Evolutionary conservation across 2,113 vertebrate genomes (phyloP), one percentile per base, ranked within the genome.

Genomic region (Danionella cerebrum): DNA sequence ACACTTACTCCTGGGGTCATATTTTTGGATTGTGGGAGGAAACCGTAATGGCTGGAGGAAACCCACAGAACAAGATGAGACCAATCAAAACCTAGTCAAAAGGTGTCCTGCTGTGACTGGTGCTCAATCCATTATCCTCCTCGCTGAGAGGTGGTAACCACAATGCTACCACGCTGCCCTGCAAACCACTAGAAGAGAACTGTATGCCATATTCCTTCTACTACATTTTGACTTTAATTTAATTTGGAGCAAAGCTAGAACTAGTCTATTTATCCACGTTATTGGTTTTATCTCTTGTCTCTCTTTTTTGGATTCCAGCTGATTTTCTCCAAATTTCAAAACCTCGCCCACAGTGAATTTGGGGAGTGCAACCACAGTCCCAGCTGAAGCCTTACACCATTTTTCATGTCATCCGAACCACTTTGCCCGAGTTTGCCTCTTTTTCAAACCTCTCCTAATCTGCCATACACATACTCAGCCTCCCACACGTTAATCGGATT

Each of bases 301-400:
- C 10, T 14, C 7, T 21, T 18, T 48, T 62, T 63, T 41, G 27
- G 2, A 48, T 24, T 24, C 59, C 59, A 47, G 59, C 59, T 35
- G 42, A n/a, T 45, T 42, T 45, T 63, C 42, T 63, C 27, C 35
- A 63, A 63, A 63, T 48, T 44, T 47, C 29, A 27, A 62, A 45
- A 21, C 41, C 31, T 45, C 39, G 21, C 58, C 41, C 25, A 45
- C 41, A 62, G 41, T 21, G 27, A 47, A 62, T 22, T 47, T 14
- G 7, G 39, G 29, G 29, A 27, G 29, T 10, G 29, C 29, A 1
- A 63, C 48, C 42, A 64, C 29, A 48, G 27, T 14, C 27, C 33
- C 18, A 63, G 48, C 42, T 24, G 27, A 21, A 48, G 59, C 29
- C 14, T 60, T 60, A 39, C 57, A 60, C 11, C 42, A 48, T 63